These are phyloP conservation scores for Idaea biselata DNA, from an alignment of 2,888 invertebrate species.

Conservation along the genomic window DNA sequence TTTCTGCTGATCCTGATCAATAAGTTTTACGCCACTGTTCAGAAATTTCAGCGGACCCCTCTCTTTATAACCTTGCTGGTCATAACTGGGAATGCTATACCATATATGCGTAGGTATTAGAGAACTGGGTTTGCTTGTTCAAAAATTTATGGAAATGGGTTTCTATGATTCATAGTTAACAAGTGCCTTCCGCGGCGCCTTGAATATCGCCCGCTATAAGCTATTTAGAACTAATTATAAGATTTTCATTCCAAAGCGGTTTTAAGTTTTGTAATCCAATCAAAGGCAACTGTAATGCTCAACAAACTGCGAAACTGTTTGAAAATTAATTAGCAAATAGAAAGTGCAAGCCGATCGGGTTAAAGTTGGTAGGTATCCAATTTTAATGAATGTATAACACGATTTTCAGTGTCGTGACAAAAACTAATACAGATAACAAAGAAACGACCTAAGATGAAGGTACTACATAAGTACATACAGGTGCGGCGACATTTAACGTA, in stretches of 20 bases:
- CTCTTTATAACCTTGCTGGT: no score
- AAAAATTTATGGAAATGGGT: conserved; percentile 3
- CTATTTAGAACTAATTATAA: neutral
- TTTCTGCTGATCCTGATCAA: neutral
- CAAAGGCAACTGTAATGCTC: neutral
- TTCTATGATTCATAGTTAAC: neutral
- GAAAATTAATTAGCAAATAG: no score
- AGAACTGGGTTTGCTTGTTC: no score
- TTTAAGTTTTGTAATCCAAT: neutral
- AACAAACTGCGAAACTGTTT: neutral
- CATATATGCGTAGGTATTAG: no score
- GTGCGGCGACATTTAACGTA: neutral
- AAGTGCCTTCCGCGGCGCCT: neutral
- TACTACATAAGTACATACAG: neutral
- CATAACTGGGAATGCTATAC: no score
- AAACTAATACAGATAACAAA: conserved; percentile 16
- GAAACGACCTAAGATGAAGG: conserved; percentile 2
- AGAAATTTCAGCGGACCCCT: no score
- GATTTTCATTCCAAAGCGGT: neutral
- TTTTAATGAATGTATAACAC: conserved; percentile 20
- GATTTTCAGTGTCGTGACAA: conserved; percentile 24
- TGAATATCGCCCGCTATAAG: neutral
- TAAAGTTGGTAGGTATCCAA: no score
- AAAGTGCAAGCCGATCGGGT: no score
- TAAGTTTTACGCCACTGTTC: neutral